These are phyloP conservation scores for Xestia ashworthii DNA, from an alignment of 2,888 invertebrate species.

Conservation along the genomic window DNA sequence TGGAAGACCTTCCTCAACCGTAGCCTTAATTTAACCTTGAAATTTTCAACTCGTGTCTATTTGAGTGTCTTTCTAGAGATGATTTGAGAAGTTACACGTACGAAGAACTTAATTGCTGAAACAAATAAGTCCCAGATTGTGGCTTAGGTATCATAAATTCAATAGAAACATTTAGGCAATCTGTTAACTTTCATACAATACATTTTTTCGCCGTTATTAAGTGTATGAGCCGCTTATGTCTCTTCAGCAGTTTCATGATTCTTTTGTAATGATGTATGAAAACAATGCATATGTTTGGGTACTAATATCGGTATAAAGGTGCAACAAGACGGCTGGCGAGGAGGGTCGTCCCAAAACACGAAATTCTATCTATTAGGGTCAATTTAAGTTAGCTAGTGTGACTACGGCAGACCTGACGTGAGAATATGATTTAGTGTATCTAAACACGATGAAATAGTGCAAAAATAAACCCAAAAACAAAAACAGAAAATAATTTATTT, in stretches of 20 bases:
- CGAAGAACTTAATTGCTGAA: not conserved
- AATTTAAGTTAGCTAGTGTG: not conserved
- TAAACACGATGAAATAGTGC: not conserved
- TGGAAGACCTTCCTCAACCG: not conserved
- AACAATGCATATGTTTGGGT: conserved; percentile 44
- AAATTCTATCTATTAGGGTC: not conserved
- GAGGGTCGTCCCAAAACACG: too few species aligned
- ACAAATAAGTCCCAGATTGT: conserved; percentile 14
- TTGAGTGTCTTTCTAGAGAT: not conserved
- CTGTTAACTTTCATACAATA: conserved; percentile 25
- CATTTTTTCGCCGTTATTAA: conserved; percentile 29
- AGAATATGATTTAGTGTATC: not conserved
- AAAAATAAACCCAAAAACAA: not conserved
- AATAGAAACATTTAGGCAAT: conserved; percentile 30
- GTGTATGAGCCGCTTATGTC: conserved; percentile 37
- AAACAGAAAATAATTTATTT: not conserved
- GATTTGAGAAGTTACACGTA: not conserved
- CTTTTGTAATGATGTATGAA: conserved; percentile 46
- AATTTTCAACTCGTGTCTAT: not conserved
- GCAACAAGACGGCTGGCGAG: not conserved
- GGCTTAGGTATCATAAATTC: conserved; percentile 27
- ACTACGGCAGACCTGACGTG: not conserved
- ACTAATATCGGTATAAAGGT: conserved; percentile 12
- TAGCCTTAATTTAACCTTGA: not conserved
- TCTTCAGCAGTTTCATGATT: conserved; percentile 28